These are phyloP conservation scores for Eunapius fragilis DNA, from an alignment of 37 sponge, comb jelly and placozoan genomes.

Conservation along the genomic window DNA sequence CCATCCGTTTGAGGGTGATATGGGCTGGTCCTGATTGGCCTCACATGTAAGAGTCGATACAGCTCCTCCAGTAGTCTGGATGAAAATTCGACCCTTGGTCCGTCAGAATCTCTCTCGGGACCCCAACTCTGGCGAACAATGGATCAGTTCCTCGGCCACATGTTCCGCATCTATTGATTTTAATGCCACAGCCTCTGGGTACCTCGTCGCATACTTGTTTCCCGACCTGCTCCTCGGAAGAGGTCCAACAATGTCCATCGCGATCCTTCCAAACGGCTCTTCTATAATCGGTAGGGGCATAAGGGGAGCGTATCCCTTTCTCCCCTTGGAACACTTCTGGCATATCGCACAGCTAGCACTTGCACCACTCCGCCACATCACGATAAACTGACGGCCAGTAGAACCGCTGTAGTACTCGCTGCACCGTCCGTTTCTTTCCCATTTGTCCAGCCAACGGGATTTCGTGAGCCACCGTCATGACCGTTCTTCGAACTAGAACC, in stretches of 20 bases:
- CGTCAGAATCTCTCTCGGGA: slow-evolving; percentile 37
- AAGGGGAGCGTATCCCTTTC: slow-evolving; percentile 5
- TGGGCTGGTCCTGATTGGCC: slow-evolving; percentile 13
- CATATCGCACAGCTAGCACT: too few relatives aligned
- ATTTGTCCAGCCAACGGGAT: too few relatives aligned
- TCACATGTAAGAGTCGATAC: slow-evolving; percentile 6
- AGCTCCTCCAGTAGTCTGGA: slow-evolving; percentile 1
- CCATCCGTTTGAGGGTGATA: too few relatives aligned
- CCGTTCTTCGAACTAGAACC: too few relatives aligned
- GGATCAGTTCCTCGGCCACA: slow-evolving; percentile 10
- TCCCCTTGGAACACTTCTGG: too few relatives aligned
- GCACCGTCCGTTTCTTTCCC: too few relatives aligned
- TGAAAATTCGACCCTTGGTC: not conserved
- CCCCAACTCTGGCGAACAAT: slow-evolving; percentile 28
- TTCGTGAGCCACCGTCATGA: too few relatives aligned
- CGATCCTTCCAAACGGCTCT: slow-evolving; percentile 35
- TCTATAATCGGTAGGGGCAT: slow-evolving; percentile 19
- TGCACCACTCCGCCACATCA: too few relatives aligned
- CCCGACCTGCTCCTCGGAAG: slow-evolving; percentile 6
- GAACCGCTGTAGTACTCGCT: too few relatives aligned
- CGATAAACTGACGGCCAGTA: too few relatives aligned
- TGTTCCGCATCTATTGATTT: slow-evolving; percentile 19
- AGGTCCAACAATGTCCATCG: slow-evolving; percentile 45
- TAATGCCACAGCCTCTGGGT: too few relatives aligned
- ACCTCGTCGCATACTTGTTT: slow-evolving; percentile 33